These are phyloP conservation scores for Elephas maximus DNA, from an alignment of 2,113 vertebrate species.

Conservation along the genomic window DNA sequence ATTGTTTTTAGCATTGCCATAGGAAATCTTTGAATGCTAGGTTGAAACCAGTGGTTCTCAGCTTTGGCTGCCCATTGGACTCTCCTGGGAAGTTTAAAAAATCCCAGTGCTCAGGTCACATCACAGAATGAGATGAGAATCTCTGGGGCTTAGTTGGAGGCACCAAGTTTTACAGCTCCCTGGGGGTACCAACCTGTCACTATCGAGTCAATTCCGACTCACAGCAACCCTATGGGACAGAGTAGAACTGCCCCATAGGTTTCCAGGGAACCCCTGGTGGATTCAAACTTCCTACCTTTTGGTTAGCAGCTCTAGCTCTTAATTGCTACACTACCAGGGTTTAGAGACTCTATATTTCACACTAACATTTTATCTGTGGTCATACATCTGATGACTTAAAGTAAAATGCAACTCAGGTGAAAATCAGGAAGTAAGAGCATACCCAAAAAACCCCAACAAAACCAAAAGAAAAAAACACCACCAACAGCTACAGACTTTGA, in stretches of 20 bases:
- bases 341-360: not conserved
- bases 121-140: not conserved
- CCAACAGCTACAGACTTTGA: not conserved
- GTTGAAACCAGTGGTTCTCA: not conserved
- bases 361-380: not conserved
- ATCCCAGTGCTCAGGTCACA: not conserved
- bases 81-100: not conserved
- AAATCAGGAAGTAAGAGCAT: not conserved
- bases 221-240: too few relatives aligned
- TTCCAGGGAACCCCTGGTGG: too few relatives aligned
- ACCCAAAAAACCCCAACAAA: not conserved
- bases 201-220: too few relatives aligned
- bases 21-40: constrained; percentile 8
- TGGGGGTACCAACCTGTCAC: not conserved
- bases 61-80: not conserved
- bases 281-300: too few relatives aligned
- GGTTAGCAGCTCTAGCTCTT: too few relatives aligned
- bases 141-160: not conserved
- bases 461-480: not conserved
- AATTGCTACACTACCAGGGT: too few relatives aligned
- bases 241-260: too few relatives aligned
- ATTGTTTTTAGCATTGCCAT: not conserved
- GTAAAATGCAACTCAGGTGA: not conserved
- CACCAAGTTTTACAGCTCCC: not conserved
- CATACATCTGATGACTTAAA: not conserved